Conservation (phyloP, 2,797 vertebrate species). For the Sebastes ruberrimus region DNA sequence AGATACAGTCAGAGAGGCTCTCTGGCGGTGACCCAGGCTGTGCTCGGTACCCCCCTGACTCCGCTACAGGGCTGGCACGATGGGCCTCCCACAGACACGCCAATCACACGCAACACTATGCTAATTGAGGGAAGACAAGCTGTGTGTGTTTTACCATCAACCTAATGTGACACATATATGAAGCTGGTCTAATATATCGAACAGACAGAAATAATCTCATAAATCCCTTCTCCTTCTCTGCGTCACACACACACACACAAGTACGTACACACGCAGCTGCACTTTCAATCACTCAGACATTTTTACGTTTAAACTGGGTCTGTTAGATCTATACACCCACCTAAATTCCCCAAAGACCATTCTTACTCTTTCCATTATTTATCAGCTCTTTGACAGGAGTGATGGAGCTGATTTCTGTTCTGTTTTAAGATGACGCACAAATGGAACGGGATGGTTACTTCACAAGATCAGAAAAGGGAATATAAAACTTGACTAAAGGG, state of each 20-base stretch:
- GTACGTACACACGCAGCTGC: neutral
- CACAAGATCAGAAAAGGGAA: constrained; percentile 19
- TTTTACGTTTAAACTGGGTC: constrained; percentile 25
- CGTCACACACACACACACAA: neutral
- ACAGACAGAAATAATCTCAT: constrained; percentile 7
- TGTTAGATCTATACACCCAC: neutral
- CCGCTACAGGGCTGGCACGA: too few relatives aligned
- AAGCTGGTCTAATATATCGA: neutral
- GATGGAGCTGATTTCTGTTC: neutral
- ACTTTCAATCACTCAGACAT: constrained; percentile 7
- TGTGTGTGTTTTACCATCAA: neutral
- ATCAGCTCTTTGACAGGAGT: constrained; percentile 20
- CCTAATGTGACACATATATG: neutral
- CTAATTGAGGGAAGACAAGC: neutral
- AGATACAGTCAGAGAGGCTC: neutral
- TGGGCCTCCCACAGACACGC: neutral
- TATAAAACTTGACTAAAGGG: neutral
- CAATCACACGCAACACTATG: constrained; percentile 17
- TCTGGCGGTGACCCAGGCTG: neutral
- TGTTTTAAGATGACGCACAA: neutral
- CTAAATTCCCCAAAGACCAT: neutral
- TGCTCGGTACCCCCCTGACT: too few relatives aligned
- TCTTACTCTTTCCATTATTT: constrained; percentile 20
- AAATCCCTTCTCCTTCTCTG: neutral
- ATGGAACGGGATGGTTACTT: neutral